Percentiles rank a stretch among this genome's conserved stretches.
Evolutionary conservation across 2,113 vertebrate species (phyloP).

Genomic region (Phylloscopus trochiloides): DNA sequence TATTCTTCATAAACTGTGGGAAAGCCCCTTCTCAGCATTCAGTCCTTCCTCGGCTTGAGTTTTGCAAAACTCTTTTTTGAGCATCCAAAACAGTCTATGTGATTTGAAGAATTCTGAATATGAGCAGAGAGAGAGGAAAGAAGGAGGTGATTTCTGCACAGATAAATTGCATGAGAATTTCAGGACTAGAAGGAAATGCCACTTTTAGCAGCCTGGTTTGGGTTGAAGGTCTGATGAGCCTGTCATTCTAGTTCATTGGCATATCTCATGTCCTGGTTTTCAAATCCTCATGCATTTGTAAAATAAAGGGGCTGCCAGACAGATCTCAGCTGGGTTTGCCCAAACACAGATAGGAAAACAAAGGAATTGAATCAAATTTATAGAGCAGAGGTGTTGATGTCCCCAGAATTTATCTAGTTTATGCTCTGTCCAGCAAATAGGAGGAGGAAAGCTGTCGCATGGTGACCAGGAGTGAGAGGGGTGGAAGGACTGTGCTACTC

Average conservation of each 20-base stretch:
- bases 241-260: neutral
- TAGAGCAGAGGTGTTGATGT: accelerated
- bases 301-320: neutral
- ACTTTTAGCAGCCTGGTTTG: neutral
- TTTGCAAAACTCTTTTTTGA: neutral
- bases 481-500: accelerated
- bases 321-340: neutral
- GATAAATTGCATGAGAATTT: neutral
- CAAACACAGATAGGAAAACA: neutral
- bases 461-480: neutral
- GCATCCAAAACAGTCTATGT: neutral
- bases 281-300: neutral
- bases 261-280: neutral
- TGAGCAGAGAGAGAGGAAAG: accelerated
- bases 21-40: neutral
- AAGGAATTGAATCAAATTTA: neutral
- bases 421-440: accelerated
- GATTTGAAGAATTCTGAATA: neutral
- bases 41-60: neutral
- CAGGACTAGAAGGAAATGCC: neutral
- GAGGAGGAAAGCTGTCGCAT: neutral
- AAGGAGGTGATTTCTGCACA: neutral
- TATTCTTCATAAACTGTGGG: neutral
- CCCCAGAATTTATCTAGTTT: neutral
- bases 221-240: neutral